phyloP scores from a whole-genome alignment of 2,113 vertebrate genomes.

The Tympanuchus pallidicinctus region DNA sequence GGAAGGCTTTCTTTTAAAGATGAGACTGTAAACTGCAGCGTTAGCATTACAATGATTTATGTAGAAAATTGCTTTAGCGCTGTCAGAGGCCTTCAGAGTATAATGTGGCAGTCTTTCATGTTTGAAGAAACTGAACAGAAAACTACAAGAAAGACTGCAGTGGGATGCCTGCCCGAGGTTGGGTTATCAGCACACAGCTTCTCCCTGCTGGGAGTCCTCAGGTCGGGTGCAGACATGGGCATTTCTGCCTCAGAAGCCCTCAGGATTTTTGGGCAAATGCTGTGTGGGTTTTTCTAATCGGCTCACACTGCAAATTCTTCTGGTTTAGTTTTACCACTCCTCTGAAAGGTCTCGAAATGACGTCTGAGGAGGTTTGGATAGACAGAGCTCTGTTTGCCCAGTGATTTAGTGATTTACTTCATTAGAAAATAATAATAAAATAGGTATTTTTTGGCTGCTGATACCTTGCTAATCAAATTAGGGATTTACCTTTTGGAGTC shows the following conservation, averaged over 20 bases:
- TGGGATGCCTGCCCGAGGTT: not conserved
- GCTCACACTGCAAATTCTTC: not conserved
- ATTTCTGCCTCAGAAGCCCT: not conserved
- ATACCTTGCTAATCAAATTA: not conserved
- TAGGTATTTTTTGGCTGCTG: not conserved
- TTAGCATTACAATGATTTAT: slow-evolving; percentile 68
- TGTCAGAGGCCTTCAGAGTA: slow-evolving; percentile 53
- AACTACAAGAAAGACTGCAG: not conserved
- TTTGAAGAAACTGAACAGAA: not conserved
- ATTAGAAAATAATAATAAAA: not conserved
- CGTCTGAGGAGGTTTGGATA: not conserved
- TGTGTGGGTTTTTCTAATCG: not conserved
- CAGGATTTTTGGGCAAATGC: not conserved
- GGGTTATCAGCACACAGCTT: not conserved
- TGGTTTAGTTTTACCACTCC: not conserved
- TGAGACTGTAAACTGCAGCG: slow-evolving; percentile 57
- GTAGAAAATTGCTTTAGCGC: slow-evolving; percentile 61
- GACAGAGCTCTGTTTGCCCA: not conserved
- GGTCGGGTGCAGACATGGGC: not conserved
- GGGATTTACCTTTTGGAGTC: not conserved
- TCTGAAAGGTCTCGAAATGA: not conserved
- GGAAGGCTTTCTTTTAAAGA: slow-evolving; percentile 52
- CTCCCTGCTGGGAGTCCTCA: not conserved
- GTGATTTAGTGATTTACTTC: not conserved
- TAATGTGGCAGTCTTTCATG: slow-evolving; percentile 20